These are phyloP conservation scores for Astropecten irregularis DNA, from an alignment of 53 echinoderm and acorn worm genomes.

Conservation along the genomic window DNA sequence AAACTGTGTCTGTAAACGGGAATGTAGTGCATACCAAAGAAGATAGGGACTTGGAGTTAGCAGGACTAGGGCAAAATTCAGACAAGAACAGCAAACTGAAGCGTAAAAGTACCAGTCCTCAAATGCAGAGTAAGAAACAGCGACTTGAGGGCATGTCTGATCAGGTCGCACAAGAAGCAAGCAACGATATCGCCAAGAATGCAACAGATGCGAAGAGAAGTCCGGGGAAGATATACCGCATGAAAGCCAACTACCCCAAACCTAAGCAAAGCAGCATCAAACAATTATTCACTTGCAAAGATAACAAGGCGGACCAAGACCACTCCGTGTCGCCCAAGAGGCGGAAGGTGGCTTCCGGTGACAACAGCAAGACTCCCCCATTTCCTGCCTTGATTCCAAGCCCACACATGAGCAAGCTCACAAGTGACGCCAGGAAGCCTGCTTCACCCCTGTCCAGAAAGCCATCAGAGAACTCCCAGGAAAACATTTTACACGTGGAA, in stretches of 20 bases:
- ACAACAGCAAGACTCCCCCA: not conserved
- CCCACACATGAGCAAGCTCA: conserved; percentile 4
- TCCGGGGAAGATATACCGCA: conserved; percentile 63
- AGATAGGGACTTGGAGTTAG: not conserved
- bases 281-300: conserved; percentile 18
- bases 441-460: no score
- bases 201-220: conserved; percentile 28
- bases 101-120: conserved; percentile 34
- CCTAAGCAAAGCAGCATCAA: conserved; percentile 30
- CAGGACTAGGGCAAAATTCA: not conserved
- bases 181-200: not conserved
- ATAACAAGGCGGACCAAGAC: not conserved
- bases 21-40: not conserved
- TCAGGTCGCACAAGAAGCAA: not conserved
- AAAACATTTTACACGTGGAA: not conserved
- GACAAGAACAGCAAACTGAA: not conserved
- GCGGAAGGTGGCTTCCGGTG: not conserved
- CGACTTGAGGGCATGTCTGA: not conserved
- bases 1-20: not conserved
- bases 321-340: conserved; percentile 17
- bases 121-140: conserved; percentile 16
- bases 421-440: not conserved
- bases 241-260: conserved; percentile 50
- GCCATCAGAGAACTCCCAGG: conserved; percentile 17
- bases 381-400: conserved; percentile 28